A percentile compares a stretch with the other conserved stretches of the same genome.
Conservation (phyloP, 2,113 vertebrate species). For the Pithys albifrons region DNA sequence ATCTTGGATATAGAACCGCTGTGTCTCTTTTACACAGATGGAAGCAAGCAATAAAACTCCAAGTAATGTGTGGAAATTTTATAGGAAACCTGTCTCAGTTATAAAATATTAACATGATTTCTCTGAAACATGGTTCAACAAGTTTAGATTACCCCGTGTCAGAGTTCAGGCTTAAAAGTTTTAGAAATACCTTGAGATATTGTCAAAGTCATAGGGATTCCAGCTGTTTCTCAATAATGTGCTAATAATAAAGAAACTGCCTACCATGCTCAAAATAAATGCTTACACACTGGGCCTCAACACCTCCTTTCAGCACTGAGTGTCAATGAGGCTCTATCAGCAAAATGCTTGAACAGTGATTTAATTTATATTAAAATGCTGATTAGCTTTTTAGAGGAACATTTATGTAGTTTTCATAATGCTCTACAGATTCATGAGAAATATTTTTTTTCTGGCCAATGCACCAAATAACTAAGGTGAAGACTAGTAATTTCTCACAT, state of each 20-base stretch:
- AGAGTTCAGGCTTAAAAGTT: neutral
- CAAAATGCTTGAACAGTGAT: neutral
- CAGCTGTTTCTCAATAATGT: neutral
- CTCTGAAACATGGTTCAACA: neutral
- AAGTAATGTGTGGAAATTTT: neutral
- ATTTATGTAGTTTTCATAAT: neutral
- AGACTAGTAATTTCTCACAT: neutral
- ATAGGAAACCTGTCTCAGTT: neutral
- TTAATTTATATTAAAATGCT: neutral
- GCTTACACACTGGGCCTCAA: neutral
- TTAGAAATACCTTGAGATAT: neutral
- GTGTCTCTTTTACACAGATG: neutral
- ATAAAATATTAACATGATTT: neutral
- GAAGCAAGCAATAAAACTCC: neutral
- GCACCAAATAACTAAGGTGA: neutral
- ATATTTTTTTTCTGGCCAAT: neutral
- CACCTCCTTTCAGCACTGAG: neutral
- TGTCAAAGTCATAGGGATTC: neutral
- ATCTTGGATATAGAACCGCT: neutral
- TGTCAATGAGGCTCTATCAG: neutral
- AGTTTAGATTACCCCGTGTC: neutral
- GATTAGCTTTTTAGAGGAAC: neutral
- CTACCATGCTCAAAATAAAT: neutral
- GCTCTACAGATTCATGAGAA: neutral
- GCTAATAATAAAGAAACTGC: neutral